Percentiles rank a stretch among this genome's conserved stretches.
Conservation (phyloP, 2,113 vertebrate species). For the Brachirus orientalis region DNA sequence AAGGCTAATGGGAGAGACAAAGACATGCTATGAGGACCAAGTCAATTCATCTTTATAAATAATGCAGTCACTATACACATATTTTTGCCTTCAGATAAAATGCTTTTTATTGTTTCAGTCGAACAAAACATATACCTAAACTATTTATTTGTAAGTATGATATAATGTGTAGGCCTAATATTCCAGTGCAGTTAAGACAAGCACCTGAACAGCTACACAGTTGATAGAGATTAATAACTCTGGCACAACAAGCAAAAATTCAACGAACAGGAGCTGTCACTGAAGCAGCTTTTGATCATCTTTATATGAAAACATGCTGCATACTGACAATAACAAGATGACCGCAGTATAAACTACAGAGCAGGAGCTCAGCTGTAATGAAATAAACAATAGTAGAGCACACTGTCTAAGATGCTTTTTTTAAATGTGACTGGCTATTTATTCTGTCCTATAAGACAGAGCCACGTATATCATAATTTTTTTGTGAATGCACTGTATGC, state of each 20-base stretch:
- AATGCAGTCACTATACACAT: slow-evolving; percentile 1
- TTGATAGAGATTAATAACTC: neutral
- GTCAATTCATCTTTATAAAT: slow-evolving; percentile 29
- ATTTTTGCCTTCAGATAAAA: slow-evolving; percentile 4
- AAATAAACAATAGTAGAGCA: neutral
- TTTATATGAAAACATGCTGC: neutral
- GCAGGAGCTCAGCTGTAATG: neutral
- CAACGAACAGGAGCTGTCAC: neutral
- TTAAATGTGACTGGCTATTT: too few relatives aligned
- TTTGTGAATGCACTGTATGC: too few relatives aligned
- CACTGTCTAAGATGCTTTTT: neutral
- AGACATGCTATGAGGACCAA: neutral
- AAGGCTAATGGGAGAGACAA: slow-evolving; percentile 36
- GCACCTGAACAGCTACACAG: neutral
- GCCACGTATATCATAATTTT: too few relatives aligned
- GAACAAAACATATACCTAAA: too few relatives aligned
- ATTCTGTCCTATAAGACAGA: too few relatives aligned
- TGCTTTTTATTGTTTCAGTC: slow-evolving; percentile 1
- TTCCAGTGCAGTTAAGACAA: neutral
- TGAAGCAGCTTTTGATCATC: slow-evolving; percentile 1
- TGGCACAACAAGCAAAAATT: neutral
- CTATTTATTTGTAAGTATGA: too few relatives aligned
- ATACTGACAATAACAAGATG: neutral
- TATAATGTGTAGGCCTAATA: neutral
- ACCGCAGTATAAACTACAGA: neutral